Evolutionary conservation across 2,797 vertebrate species (phyloP), one percentile per base, ranked within the genome.

Genomic region (Alfaro cultratus): DNA sequence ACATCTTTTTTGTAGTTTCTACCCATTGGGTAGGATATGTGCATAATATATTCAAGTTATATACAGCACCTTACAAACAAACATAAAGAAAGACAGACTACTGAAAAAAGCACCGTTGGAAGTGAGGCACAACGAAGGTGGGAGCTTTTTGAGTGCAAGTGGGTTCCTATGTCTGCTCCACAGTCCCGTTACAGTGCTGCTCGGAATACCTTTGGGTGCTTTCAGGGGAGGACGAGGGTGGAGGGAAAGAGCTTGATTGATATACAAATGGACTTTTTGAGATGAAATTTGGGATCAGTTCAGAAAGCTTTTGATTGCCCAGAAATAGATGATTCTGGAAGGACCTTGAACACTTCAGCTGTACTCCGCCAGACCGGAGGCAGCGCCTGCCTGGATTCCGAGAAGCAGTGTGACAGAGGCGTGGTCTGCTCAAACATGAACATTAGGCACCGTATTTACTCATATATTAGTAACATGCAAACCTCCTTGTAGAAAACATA

Each of bases 1-100:
- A 96, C 89, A 93, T 94, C 95, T 95, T 87, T 68, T 95, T 94
- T 92, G 91, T 95, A 94, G 94, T 94, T 95, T 97, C 97, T 98
- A 99, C 98, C 98, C 97, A 98, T 97, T 98, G 97, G 98, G 97
- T 97, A 98, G 97, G 97, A 97, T 97, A 98, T 98, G 96, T 98
- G 97, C 96, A 97, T 98, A 97, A 97, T 97, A 97, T 96, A 96
- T 97, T 97, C 96, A 97, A 97, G 95, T 97, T 98, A 97, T 97
- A 96, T 97, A 97, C 97, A 99, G 96, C 97, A 98, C 97, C 96
- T 94, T 97, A 97, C 96, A 97, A 96, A 97, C 93, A 85, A 95
- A 95, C 93, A 87, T 86, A 95, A 91, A 95, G 87, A 96, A 89
- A 95, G 91, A 96, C 93, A 94, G 95, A 96, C 93, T 93, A 96